phyloP scores from a whole-genome alignment of 2,797 vertebrate species.

The Gymnocypris eckloni region DNA sequence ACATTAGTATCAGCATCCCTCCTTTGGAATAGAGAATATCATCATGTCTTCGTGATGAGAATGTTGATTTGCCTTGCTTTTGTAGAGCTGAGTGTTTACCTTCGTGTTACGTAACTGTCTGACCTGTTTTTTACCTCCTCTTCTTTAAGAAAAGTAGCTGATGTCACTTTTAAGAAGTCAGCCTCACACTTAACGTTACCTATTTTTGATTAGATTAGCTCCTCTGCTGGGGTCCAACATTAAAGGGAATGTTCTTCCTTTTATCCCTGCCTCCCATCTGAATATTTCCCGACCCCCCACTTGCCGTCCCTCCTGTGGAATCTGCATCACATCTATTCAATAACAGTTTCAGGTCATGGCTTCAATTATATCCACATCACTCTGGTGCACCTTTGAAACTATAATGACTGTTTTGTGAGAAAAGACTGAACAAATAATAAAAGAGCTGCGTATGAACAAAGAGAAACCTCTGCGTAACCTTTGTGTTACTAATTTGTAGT shows the following conservation, averaged over 20 bases:
- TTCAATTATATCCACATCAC: conserved; percentile 55
- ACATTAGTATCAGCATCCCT: conserved; percentile 8
- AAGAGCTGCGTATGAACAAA: conserved; percentile 54
- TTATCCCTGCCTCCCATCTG: conserved; percentile 59
- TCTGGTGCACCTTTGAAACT: conserved; percentile 63
- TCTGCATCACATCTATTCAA: conserved; percentile 61
- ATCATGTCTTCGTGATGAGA: not conserved
- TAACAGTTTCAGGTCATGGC: conserved; percentile 59
- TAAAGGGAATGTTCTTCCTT: conserved; percentile 62
- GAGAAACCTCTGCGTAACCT: conserved; percentile 35
- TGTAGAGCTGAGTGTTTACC: not conserved
- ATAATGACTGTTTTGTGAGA: conserved; percentile 64
- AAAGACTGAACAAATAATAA: conserved; percentile 59
- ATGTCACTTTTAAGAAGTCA: conserved; percentile 21
- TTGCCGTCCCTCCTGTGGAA: conserved; percentile 63
- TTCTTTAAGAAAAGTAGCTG: not conserved
- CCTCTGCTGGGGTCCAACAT: conserved; percentile 19
- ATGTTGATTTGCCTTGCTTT: conserved; percentile 13
- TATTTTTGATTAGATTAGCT: conserved; percentile 31
- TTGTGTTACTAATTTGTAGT: conserved; percentile 8
- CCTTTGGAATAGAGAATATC: not conserved
- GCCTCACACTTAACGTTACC: not conserved
- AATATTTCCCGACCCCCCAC: conserved; percentile 38
- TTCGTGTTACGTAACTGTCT: not conserved
- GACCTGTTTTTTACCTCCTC: not conserved